Base-by-base conservation (phyloP, 2,113 vertebrate genomes). In the Turnix velox region DNA sequence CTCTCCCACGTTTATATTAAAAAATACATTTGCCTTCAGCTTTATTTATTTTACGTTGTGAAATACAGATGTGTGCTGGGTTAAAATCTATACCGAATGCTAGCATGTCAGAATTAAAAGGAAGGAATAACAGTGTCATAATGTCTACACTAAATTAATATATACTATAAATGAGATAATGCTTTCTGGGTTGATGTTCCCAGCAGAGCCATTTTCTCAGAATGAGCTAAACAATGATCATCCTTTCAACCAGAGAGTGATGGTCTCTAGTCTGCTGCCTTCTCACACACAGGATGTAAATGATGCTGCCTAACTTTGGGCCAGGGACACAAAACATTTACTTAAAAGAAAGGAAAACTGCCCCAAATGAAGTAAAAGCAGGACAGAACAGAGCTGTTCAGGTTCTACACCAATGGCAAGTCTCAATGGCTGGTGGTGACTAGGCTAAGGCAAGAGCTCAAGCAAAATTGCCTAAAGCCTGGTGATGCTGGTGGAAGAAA, bases 41-140 rank as follows among this genome's bases (percentile, higher is more conserved):
- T 95, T 95, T 96, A 90, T 96, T 97, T 96, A 72, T 91, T 96
- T 96, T 90, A 76, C 67, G 35, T 94, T 89, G 87, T 30, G 88
- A 96, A 95, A 88, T 75, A 90, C 93, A 92, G 75, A 90, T 39
- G 35, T 61, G 82, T 65, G 35, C 46, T 75, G 62, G 55, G 28
- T 89, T 94, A 51, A 94, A 95, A 94, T 67, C 2, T 14, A 79
- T 88, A 78, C 86, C 40, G 92, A 89, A 95, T 95, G 88, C 90
- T 95, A 95, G 94, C 94, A 54, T 28, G 7, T 62, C 87, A 55
- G 91, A 97, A 96, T 93, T 92, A 84, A 95, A 92, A 22, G 4
- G 55, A 59, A 62, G 84, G 77, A 84, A 73, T 72, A 93, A 95
- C 25, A 57, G 58, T 42, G 20, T 86, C 43, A 63, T 92, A 72